Base-by-base conservation (phyloP, 2,888 invertebrate species). In the Macropis europaea region DNA sequence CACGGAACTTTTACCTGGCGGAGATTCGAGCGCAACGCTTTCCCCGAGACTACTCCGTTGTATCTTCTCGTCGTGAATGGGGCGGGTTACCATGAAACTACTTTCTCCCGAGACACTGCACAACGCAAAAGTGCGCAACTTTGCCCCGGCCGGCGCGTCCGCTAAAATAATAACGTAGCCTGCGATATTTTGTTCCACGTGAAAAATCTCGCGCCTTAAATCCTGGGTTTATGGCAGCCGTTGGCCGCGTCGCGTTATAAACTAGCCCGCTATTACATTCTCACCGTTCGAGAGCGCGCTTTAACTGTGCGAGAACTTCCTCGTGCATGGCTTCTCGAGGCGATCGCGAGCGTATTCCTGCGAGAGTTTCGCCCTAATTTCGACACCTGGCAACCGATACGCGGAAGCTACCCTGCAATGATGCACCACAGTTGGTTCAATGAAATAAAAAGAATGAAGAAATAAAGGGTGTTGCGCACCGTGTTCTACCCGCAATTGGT, bases 161-260 rank as follows among this genome's bases (percentile, higher is more conserved):
- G 24, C 15, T 36, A 45, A 77, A 76, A 62, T 73, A 73, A 69
- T 73, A 69, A 63, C 38, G 43, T 47, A 30, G 24, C 9, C 32
- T 7, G 53, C 34, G 66, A 73, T 73, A 72, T 30, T 62, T 70
- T 53, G 42, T 48, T 34, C 28, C 26, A 15, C 36, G 24, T 15
- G 53, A 54, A 64, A 75, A 76, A 73, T 78, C 75, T 76, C 67
- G 48, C 30, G 28, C 54, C 57, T 77, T 67, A 59, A 64, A 67
- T 50, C 68, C 71, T 40, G 48, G 68, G 68, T 79, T 79, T 79
- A 79, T 59, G 63, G 45, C 57, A 32, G 66, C 67, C 74, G 61
- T 79, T 71, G 76, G 15, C 50, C 40, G 62, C 45, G 64, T 54
- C 64, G 47, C 43, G 60, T 54, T 72, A 54, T 71, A 74, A 79